Evolutionary conservation across 2,113 vertebrate genomes (phyloP), one percentile per base, ranked within the genome.

Genomic region (Micromys minutus): DNA sequence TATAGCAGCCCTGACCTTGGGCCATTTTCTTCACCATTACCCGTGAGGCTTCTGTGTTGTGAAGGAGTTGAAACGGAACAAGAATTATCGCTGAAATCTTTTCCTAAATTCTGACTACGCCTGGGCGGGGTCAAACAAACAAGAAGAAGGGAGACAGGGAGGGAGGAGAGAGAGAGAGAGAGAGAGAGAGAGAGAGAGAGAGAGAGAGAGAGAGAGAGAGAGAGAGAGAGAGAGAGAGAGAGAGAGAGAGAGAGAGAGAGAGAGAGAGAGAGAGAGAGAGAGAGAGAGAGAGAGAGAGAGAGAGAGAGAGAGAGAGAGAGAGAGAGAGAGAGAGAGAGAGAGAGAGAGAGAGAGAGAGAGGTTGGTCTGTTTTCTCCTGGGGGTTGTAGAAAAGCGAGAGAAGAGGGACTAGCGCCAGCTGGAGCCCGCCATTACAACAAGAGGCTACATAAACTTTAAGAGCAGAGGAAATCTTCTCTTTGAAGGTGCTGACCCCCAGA

Each of bases 401-500:
- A 22, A n/a, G 12, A 86, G 42, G 21, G 31, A 89, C 5, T 7
- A 15, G 3, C 13, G 11, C 34, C 19, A 39, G 0, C 21, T 36
- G 74, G 47, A 92, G 81, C 5, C 1, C 0, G 12, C 26, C 74
- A 55, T 88, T 50, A 45, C 16, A 39, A 63, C 72, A 69, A 93
- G 96, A 81, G 22, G 89, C 94, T 55, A 9, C 61, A n/a, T 71
- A 87, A 75, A 93, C 83, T 50, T 52, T 1, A n/a, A 74, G 72
- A 50, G 13, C 61, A 2, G 36, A 52, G 57, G 94, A 95, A 97
- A 95, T 90, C 22, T 55, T 71, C 85, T 31, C 92, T 96, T 89
- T 17, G 57, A 89, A 77, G 77, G 52, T 4, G 4, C 52, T 97
- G 95, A 95, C 97, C 96, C 79, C 39, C 57, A n/a, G 52, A 55